Evolutionary conservation across 2,888 invertebrate genomes (phyloP).

Genomic region (Habrosyne pyritoides): DNA sequence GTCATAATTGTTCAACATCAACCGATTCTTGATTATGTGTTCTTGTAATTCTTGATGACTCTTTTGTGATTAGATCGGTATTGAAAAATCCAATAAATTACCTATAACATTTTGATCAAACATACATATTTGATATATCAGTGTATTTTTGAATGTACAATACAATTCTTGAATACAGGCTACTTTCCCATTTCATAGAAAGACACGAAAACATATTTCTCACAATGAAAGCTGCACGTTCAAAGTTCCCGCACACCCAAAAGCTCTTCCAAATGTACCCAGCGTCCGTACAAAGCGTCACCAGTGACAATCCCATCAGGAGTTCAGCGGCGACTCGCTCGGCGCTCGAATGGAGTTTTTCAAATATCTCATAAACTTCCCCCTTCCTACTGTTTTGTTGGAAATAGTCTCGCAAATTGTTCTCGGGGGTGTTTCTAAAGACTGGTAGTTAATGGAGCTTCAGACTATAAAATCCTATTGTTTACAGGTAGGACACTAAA

Average conservation of each 20-base stretch:
- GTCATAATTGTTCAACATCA: too few relatives aligned
- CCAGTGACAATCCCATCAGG: constrained; percentile 25
- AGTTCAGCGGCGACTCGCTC: constrained; percentile 18
- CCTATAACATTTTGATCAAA: too few relatives aligned
- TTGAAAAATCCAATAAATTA: too few relatives aligned
- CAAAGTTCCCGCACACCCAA: background rate
- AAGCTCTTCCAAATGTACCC: background rate
- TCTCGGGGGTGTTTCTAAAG: background rate
- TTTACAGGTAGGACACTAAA: background rate
- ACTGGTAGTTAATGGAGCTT: background rate
- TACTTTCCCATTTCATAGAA: background rate
- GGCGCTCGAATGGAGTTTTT: background rate
- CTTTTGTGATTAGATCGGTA: too few relatives aligned
- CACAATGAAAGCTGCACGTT: background rate
- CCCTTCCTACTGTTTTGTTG: background rate
- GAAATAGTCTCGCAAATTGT: background rate
- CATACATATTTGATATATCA: too few relatives aligned
- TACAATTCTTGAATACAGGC: background rate
- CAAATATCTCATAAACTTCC: background rate
- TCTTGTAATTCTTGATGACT: too few relatives aligned
- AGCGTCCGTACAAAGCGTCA: background rate
- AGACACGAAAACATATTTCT: background rate
- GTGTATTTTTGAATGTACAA: too few relatives aligned
- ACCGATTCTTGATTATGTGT: too few relatives aligned
- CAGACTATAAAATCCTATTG: background rate